phyloP scores from a whole-genome alignment of 1,140 invertebrate species.

The Drosophila auraria region DNA sequence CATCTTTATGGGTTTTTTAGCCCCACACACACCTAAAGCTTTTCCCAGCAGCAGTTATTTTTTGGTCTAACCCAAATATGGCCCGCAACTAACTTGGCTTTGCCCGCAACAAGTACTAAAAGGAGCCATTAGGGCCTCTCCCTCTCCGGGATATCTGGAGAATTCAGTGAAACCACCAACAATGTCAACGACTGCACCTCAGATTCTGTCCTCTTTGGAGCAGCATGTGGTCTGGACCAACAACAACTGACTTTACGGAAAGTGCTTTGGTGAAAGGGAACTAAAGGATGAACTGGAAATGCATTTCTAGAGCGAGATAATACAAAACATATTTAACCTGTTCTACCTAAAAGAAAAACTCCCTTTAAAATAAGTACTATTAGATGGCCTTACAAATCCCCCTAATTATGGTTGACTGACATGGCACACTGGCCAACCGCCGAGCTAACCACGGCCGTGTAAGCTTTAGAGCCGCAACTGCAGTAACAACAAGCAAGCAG shows the following conservation, averaged over 20 bases:
- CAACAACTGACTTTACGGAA: not conserved
- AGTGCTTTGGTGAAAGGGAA: not conserved
- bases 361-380: no score
- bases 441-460: not conserved
- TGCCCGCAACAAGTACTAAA: constrained; percentile 18
- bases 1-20: not conserved
- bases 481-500: constrained; percentile 17
- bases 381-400: no score
- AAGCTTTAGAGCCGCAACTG: constrained; percentile 6
- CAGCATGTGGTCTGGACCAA: not conserved
- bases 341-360: no score
- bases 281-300: not conserved
- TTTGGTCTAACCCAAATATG: constrained; percentile 1
- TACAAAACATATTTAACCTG: not conserved
- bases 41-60: constrained; percentile 5
- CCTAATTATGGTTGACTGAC: not conserved
- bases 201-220: not conserved
- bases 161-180: constrained; percentile 16
- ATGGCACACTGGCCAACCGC: not conserved
- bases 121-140: constrained; percentile 12
- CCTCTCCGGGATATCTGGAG: not conserved
- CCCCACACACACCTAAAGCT: not conserved
- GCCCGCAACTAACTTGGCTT: not conserved
- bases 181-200: constrained; percentile 25
- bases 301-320: not conserved